Base-by-base conservation (phyloP, 2,888 invertebrate species). In the Ephialtes manifestator region DNA sequence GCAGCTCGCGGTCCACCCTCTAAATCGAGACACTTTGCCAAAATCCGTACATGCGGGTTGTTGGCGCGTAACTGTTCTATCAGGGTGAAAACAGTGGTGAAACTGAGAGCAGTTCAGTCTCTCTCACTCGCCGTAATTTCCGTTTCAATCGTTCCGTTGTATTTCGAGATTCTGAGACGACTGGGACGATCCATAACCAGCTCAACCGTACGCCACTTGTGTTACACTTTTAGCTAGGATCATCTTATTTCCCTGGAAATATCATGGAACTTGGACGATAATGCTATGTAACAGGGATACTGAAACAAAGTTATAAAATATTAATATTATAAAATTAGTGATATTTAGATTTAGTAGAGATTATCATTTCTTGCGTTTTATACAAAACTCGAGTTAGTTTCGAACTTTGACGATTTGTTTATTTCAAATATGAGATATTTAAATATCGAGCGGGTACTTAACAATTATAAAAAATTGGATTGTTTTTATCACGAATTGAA, bases 171-270 rank as follows among this genome's bases (percentile, higher is more conserved):
- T 5, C 51, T 43, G 46, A 48, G 63, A 20, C 35, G 24, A 68
- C 65, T 46, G 65, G 55, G 70, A 83, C 48, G 75, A 85, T 82
- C 85, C 82, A 85, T 82, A 79, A 85, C 82, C 79, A 71, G 79
- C 85, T 85, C 82, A 82, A 85, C 82, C 76, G 60, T 72, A 76
- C 67, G 43, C 58, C 70, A 65, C 74, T 81, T 85, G 81, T 20
- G 81, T 85, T 72, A 77, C 80, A 79, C 80, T 85, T 85, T 76
- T 80, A 68, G 79, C 51, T 48, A 31, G 72, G 24, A 35, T n/a
- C 5, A 35, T 11, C 51, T 11, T 35, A 18, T 78, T 24, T 24
- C 31, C 35, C 10, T 11, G 24, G 13, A 31, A 51, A 51, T 60
- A n/a, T 63, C 43, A 18, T 51, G 67, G 35, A 63, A 11, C 13